Conservation (phyloP, 2,888 invertebrate species). For the Mesopsocus fuscifrons region DNA sequence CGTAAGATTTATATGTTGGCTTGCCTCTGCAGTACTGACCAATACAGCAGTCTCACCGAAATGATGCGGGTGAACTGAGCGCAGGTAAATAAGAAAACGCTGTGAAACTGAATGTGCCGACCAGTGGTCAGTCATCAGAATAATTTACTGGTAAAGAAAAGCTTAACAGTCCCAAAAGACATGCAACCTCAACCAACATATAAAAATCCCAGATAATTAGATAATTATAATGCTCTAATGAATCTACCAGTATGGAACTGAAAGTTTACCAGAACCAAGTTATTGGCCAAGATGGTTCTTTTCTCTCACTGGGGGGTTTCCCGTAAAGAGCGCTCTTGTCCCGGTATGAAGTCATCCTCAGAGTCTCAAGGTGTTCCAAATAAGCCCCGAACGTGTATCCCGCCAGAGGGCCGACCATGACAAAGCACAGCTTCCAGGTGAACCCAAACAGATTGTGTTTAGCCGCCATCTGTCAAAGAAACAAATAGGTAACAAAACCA, state of each 20-base stretch:
- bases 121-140: no score
- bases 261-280: conserved; percentile 15
- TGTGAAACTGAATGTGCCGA: no score
- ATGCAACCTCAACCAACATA: no score
- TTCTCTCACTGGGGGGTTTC: conserved; percentile 39
- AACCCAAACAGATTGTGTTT: conserved; percentile 24
- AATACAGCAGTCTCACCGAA: no score
- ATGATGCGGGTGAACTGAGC: no score
- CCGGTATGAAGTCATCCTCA: conserved; percentile 49
- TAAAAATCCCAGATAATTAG: no score
- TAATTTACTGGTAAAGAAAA: no score
- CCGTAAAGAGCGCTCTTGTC: conserved; percentile 67
- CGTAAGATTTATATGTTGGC: no score
- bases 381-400: conserved; percentile 41
- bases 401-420: conserved; percentile 31
- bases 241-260: background rate
- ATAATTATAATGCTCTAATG: background rate
- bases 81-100: no score
- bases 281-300: conserved; percentile 54
- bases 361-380: conserved; percentile 47
- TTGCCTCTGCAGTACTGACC: no score
- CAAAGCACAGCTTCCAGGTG: background rate
- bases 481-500: conserved; percentile 2
- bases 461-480: background rate
- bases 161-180: no score